Conservation (phyloP, 2,888 invertebrate species). For the Ornithoptera alexandrae region DNA sequence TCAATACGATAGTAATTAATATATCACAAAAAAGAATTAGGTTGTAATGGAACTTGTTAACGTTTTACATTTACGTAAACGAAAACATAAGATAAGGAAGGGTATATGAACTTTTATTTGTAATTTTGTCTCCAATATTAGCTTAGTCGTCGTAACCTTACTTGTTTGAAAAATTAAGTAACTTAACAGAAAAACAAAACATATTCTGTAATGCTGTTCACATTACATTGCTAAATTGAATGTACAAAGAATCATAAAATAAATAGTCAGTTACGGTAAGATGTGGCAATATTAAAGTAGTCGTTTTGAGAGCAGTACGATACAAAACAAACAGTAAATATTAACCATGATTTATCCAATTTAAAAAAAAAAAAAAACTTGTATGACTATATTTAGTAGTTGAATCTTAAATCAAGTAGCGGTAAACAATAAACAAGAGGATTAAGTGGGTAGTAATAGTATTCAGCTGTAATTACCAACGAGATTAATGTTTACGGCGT, state of each 20-base stretch:
- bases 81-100: too few species aligned
- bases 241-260: not conserved
- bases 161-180: not conserved
- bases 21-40: too few species aligned
- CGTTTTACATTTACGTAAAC: too few species aligned
- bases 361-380: not conserved
- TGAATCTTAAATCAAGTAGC: not conserved
- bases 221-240: too few species aligned
- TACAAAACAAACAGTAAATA: not conserved
- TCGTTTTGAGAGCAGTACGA: not conserved
- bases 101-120: not conserved
- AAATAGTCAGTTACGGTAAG: not conserved
- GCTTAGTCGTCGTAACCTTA: not conserved
- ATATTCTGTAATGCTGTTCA: too few species aligned
- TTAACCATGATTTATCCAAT: not conserved
- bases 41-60: too few species aligned
- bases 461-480: constrained; percentile 30
- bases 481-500: constrained; percentile 38
- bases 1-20: too few species aligned
- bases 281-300: not conserved
- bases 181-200: not conserved
- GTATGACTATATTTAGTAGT: not conserved
- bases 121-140: not conserved
- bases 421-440: not conserved
- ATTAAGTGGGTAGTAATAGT: constrained; percentile 21